Percentiles rank a stretch among this genome's conserved stretches.
phyloP scores from a whole-genome alignment of 2,113 vertebrate species.

The Muscicapa adusta region DNA sequence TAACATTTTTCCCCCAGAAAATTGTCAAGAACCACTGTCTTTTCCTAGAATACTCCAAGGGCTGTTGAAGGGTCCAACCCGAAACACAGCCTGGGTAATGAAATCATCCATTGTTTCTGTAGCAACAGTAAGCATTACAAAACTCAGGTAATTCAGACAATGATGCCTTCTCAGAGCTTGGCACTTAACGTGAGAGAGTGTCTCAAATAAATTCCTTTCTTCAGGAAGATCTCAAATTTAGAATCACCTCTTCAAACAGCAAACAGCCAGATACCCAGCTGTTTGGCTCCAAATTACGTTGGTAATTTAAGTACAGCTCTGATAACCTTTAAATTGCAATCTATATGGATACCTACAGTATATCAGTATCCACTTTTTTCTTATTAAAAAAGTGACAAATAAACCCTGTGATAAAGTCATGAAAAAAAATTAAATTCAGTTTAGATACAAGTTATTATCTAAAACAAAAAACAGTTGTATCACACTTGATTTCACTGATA shows the following conservation, averaged over 20 bases:
- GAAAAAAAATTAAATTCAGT: neutral
- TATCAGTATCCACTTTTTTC: neutral
- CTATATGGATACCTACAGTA: neutral
- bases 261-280: neutral
- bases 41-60: neutral
- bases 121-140: neutral
- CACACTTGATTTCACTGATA: neutral
- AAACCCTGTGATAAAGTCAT: neutral
- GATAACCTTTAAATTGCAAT: neutral
- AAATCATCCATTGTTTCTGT: neutral
- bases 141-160: neutral
- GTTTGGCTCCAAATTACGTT: neutral
- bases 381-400: neutral
- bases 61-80: neutral
- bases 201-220: neutral
- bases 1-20: neutral
- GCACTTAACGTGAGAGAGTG: neutral
- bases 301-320: neutral
- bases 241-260: neutral
- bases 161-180: neutral
- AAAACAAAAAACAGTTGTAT: neutral
- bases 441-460: neutral
- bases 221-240: neutral
- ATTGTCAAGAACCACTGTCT: neutral
- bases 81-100: neutral